Base-by-base conservation (phyloP, 2,113 vertebrate species). In the Pimephales promelas region DNA sequence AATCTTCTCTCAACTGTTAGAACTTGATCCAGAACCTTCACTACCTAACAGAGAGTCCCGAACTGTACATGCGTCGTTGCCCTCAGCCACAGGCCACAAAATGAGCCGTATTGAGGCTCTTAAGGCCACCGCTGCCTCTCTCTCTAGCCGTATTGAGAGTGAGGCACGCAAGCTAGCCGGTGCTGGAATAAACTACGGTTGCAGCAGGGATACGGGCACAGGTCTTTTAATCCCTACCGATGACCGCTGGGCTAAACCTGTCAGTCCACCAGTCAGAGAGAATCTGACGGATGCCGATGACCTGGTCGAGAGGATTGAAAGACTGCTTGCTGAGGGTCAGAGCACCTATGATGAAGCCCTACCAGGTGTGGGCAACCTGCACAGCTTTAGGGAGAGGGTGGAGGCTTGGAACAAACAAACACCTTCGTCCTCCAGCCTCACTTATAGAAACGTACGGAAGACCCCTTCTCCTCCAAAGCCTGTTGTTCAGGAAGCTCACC, bases 111-210 rank as follows among this genome's bases (percentile, higher is more conserved):
- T 97, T 52, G 96, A 98, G 87, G 96, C 96, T 76, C 89, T 99
- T 84, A 99, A 97, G 90, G 96, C 97, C 82, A 98, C 95, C 28
- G 98, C 98, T 24, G 95, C 95, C 57, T 97, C 96, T n/a, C 93
- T 99, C 71, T 98, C 97, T 61, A 95, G 90, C 81, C 96, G 97
- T 34, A 96, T 99, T 88, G 97, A 97, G 92, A 96, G 87, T 10
- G 97, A 99, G 89, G 97, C 97, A 20, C 95, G 95, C 59, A 98
- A 95, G 83, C 91, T 98, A 87, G 96, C 95, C 31, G 94, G 96
- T 0, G 92, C 94, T 72, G 94, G 93, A 22, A 91, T 96, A 87
- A 96, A 93, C 87, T 95, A 92, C 10, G 93, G 95, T 45, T 86
- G 90, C n/a, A 34, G 82, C 10, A 93, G 94, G 86, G 93, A 91